Percentiles rank a stretch among this genome's conserved stretches.
Evolutionary conservation across 2,797 vertebrate genomes (phyloP).

Genomic region (Falco naumanni): DNA sequence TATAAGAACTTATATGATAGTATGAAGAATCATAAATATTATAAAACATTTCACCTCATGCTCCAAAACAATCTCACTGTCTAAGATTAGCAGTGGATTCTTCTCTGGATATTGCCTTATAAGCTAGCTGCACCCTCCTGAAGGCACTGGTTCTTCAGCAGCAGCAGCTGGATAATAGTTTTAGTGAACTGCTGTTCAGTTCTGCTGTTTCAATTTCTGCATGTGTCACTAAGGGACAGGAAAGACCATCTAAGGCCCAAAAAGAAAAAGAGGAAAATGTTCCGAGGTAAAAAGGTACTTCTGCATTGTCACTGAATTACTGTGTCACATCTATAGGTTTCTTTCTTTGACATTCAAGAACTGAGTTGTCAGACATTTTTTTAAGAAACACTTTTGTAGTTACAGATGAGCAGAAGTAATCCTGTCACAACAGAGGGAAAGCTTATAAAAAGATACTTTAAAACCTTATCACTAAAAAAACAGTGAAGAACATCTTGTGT

Average conservation of each 20-base stretch:
- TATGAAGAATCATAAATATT: neutral
- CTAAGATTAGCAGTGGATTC: neutral
- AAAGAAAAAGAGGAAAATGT: neutral
- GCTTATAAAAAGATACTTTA: conserved; percentile 63
- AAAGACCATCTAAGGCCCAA: neutral
- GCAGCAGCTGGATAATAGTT: neutral
- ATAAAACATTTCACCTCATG: neutral
- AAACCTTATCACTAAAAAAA: conserved; percentile 65
- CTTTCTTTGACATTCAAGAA: neutral
- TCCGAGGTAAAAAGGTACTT: neutral
- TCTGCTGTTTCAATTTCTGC: neutral
- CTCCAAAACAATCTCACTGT: neutral
- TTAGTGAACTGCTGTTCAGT: neutral
- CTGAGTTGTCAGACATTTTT: conserved; percentile 34
- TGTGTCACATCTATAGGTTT: neutral
- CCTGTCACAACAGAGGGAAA: conserved; percentile 63
- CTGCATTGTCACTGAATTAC: neutral
- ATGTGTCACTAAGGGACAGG: neutral
- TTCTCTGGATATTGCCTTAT: neutral
- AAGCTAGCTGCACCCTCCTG: neutral
- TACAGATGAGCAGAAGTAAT: conserved; percentile 64
- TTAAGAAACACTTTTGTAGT: conserved; percentile 38
- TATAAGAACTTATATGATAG: neutral
- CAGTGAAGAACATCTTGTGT: conserved; percentile 49
- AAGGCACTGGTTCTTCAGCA: neutral